phyloP scores from a whole-genome alignment of 2,113 vertebrate genomes.

The Hippocampus guttulatus region DNA sequence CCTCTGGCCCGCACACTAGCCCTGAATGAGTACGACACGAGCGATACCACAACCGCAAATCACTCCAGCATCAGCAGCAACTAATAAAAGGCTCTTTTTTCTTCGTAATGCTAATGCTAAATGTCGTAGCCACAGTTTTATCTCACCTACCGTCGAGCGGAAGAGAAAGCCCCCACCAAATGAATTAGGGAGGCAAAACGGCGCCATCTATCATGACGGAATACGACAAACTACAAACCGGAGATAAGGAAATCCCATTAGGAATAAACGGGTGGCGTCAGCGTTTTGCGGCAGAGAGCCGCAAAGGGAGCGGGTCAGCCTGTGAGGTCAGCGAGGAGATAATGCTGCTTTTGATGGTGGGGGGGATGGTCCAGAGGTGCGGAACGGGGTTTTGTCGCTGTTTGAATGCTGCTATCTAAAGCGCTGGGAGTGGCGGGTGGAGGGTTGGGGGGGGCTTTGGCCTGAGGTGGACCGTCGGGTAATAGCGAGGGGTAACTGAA shows the following conservation, averaged over 20 bases:
- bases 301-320: neutral
- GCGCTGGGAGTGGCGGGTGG: neutral
- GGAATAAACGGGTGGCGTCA: neutral
- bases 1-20: too few species aligned
- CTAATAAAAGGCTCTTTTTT: neutral
- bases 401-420: neutral
- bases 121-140: neutral
- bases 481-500: neutral
- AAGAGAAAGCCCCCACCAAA: neutral
- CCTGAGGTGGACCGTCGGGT: neutral
- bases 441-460: neutral
- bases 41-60: neutral
- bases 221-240: neutral
- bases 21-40: too few species aligned
- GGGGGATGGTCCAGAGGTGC: neutral
- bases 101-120: neutral
- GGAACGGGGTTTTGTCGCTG: neutral
- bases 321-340: neutral
- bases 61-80: neutral
- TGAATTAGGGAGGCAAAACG: neutral
- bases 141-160: neutral
- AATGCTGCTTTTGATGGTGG: neutral
- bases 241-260: conserved; percentile 4
- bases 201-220: neutral
- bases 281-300: neutral